Conservation (phyloP, 2,888 invertebrate genomes). For the Habroteleia sp. region DNA sequence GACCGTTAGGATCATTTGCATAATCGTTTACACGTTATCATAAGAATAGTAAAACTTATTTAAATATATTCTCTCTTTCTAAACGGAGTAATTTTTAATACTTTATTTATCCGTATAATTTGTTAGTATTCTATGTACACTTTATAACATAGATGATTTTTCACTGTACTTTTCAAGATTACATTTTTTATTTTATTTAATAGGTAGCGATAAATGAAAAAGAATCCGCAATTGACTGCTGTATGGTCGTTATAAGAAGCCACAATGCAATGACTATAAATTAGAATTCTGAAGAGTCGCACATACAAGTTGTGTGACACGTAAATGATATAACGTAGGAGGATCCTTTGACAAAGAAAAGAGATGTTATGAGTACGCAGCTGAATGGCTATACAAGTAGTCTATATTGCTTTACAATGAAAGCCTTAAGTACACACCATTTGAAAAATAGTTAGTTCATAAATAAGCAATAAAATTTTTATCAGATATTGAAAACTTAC, state of each 20-base stretch:
- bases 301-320: constrained; percentile 71
- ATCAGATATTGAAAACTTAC: constrained; percentile 29
- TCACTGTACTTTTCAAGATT: constrained; percentile 7
- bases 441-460: constrained; percentile 44
- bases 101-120: too few species aligned
- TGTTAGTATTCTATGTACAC: too few species aligned
- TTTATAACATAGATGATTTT: too few species aligned
- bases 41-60: too few species aligned
- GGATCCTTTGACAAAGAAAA: constrained; percentile 60
- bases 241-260: constrained; percentile 69
- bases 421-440: constrained; percentile 37
- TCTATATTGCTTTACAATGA: constrained; percentile 29
- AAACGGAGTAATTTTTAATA: too few species aligned
- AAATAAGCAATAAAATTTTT: constrained; percentile 32
- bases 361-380: constrained; percentile 43
- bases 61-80: too few species aligned
- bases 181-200: constrained; percentile 46
- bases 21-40: too few species aligned
- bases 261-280: constrained; percentile 74
- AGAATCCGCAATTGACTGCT: constrained; percentile 64
- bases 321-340: constrained; percentile 70
- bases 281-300: constrained; percentile 68
- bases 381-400: constrained; percentile 44
- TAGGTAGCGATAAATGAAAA: constrained; percentile 45
- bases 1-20: too few species aligned